Evolutionary conservation across 2,888 invertebrate species (phyloP), one percentile per base, ranked within the genome.

Genomic region (Tyria jacobaeae): DNA sequence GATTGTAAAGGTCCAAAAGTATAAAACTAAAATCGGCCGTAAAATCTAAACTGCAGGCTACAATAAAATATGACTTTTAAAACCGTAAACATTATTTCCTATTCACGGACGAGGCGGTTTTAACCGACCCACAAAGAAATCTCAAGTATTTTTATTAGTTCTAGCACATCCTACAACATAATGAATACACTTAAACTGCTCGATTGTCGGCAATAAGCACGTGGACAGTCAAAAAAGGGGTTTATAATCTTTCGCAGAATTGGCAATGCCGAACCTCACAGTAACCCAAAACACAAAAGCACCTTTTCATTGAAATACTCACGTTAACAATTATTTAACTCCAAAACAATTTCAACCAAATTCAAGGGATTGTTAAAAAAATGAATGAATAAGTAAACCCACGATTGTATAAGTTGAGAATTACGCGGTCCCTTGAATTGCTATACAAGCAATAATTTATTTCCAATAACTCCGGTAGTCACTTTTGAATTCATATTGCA

Each of bases 31-130:
- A 89, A 88, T 85, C 74, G 73, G 69, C 82, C 86, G 85, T 92
- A 89, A 93, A 92, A 88, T 88, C 80, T 80, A 78, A 82, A 79
- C 75, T 72, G 71, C 68, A 71, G 66, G 73, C 74, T 67, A 78
- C 79, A 84, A 85, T 89, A 89, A 90, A 89, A 87, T 89, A 89
- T 90, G 83, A 88, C 84, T 89, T 86, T 87, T 81, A 76, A 83
- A 89, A 87, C 86, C 80, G 84, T 84, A 82, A 83, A 84, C 80
- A 83, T 82, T 79, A 79, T 83, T 80, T 75, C 57, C 86, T 85
- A 86, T 89, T 88, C 80, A 86, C 44, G 14, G 72, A 75, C n/a
- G 80, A 83, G 85, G 78, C 75, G 66, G 64, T 64, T 9, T 14
- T 35, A 64, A 79, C 71, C 73, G 76, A 58, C 47, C 65, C 71